phyloP scores from a whole-genome alignment of 2,797 vertebrate species.

The Hyperoplus lanceolatus region DNA sequence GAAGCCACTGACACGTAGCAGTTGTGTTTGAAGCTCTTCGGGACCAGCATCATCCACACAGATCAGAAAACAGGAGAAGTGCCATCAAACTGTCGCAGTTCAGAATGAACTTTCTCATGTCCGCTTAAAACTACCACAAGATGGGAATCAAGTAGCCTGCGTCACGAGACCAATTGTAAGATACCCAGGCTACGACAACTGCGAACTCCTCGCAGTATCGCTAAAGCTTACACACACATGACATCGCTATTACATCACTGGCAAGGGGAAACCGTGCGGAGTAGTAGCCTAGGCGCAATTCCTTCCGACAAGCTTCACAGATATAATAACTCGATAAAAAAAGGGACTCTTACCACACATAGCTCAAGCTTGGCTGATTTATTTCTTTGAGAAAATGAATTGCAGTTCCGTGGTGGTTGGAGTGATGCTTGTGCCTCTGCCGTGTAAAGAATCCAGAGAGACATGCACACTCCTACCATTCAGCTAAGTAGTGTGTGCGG shows the following conservation, averaged over 20 bases:
- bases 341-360: constrained; percentile 84
- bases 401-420: constrained; percentile 3
- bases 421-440: constrained; percentile 53
- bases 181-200: background rate
- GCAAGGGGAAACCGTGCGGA: constrained; percentile 1
- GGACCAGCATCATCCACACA: background rate
- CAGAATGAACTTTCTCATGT: fast-evolving
- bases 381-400: constrained; percentile 11
- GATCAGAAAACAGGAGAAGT: background rate
- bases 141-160: background rate
- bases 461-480: constrained; percentile 47
- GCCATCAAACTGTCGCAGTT: too few species aligned
- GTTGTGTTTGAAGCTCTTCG: constrained; percentile 16
- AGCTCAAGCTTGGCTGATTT: constrained; percentile 42
- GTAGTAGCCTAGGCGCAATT: background rate
- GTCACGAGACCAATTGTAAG: fast-evolving
- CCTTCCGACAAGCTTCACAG: background rate
- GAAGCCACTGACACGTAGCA: constrained; percentile 77
- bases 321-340: background rate
- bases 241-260: background rate
- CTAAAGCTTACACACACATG: too few species aligned
- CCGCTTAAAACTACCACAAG: background rate
- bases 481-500: constrained; percentile 67
- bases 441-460: constrained; percentile 32
- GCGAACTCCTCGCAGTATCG: background rate